phyloP scores from a whole-genome alignment of 2,888 invertebrate genomes.

The Emmelina monodactyla region DNA sequence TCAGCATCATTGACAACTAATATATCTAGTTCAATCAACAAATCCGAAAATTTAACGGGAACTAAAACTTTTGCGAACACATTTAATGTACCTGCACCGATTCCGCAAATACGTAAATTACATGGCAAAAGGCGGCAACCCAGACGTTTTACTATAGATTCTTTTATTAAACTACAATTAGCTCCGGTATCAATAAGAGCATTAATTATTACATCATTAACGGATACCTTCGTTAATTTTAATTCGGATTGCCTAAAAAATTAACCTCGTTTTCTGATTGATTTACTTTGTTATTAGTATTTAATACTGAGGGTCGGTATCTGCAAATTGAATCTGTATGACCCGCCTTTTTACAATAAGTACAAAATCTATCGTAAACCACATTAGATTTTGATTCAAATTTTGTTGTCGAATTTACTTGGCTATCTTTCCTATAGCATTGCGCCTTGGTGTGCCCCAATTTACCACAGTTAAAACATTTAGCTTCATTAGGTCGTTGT shows the following conservation, averaged over 20 bases:
- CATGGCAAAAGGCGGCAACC: conserved; percentile 7
- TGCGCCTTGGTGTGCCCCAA: conserved; percentile 6
- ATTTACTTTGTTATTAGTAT: neutral
- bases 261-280: conserved; percentile 3
- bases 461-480: conserved; percentile 9
- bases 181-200: conserved; percentile 17
- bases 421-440: neutral
- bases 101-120: conserved; percentile 8
- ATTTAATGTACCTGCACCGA: conserved; percentile 10
- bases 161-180: conserved; percentile 15
- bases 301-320: too few species aligned
- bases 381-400: too few species aligned
- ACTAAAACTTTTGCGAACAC: conserved; percentile 11
- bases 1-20: conserved; percentile 11
- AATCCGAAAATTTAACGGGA: conserved; percentile 13
- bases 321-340: conserved; percentile 11
- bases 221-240: conserved; percentile 10
- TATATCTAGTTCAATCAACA: conserved; percentile 16
- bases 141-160: conserved; percentile 11
- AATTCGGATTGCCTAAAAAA: conserved; percentile 11
- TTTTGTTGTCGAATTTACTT: too few species aligned
- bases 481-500: neutral
- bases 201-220: conserved; percentile 7
- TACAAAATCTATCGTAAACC: conserved; percentile 11
- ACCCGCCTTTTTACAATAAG: conserved; percentile 14